phyloP scores from a whole-genome alignment of 30 jellyfish, hydroid and myxozoan species.

The Hydractinia symbiolongicarpus region DNA sequence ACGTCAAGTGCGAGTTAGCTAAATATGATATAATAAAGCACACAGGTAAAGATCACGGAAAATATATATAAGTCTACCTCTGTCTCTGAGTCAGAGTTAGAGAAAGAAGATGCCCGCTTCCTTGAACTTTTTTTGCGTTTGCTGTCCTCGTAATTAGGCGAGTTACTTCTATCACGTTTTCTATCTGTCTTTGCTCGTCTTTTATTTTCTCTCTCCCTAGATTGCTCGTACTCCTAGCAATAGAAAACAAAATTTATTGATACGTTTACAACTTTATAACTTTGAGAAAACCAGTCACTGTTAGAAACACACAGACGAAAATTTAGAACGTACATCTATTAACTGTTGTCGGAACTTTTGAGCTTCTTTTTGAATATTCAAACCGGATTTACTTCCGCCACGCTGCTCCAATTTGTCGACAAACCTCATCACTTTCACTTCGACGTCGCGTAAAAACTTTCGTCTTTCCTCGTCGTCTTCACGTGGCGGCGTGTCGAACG shows the following conservation, averaged over 20 bases:
- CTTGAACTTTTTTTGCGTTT: slow-evolving; percentile 4
- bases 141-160: slow-evolving; percentile 5
- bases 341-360: slow-evolving; percentile 47
- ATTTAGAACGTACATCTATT: slow-evolving; percentile 40
- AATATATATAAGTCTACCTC: not conserved
- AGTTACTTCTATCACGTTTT: slow-evolving; percentile 18
- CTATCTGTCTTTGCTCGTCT: slow-evolving; percentile 9
- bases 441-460: slow-evolving; percentile 72
- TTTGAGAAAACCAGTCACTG: not conserved
- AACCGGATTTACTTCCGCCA: slow-evolving; percentile 63
- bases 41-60: not conserved
- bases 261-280: not conserved
- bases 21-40: not conserved
- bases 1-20: not conserved
- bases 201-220: slow-evolving; percentile 7
- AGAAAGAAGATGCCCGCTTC: slow-evolving; percentile 13
- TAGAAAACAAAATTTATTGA: not conserved
- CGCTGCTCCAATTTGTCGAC: slow-evolving; percentile 69
- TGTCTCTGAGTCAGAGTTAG: not conserved
- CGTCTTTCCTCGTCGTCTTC: slow-evolving; percentile 64
- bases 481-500: not conserved
- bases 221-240: slow-evolving; percentile 17
- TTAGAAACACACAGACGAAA: not conserved
- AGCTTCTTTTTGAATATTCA: slow-evolving; percentile 56
- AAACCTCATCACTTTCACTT: slow-evolving; percentile 70